phyloP scores from a whole-genome alignment of 2,113 vertebrate species.

The Colaptes auratus region DNA sequence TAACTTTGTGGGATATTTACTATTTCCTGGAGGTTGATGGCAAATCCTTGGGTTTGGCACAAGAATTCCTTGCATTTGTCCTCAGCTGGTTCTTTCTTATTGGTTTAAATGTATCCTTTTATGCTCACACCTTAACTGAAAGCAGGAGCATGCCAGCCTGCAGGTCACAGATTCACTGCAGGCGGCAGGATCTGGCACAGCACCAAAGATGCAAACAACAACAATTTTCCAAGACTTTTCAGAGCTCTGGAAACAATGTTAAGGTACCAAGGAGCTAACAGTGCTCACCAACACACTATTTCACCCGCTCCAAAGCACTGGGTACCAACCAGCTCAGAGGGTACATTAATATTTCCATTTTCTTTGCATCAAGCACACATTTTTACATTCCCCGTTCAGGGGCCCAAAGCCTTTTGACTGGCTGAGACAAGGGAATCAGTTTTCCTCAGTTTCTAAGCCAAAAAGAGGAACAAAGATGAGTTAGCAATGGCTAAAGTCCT shows the following conservation, averaged over 20 bases:
- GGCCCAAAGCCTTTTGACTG: background rate
- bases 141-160: background rate
- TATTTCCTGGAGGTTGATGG: background rate
- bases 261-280: background rate
- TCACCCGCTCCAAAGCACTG: background rate
- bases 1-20: background rate
- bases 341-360: background rate
- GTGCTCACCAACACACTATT: background rate
- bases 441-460: background rate
- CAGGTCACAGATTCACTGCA: background rate
- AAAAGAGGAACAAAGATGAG: background rate
- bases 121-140: background rate
- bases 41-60: background rate
- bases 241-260: background rate
- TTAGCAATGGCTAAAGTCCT: background rate
- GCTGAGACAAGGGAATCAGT: background rate
- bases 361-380: fast-evolving
- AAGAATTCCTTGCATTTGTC: background rate
- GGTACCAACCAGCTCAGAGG: background rate
- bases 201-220: background rate
- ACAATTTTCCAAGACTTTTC: background rate
- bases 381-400: background rate
- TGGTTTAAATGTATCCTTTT: background rate
- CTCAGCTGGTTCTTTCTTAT: background rate
- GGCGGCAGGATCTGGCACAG: background rate